Conservation (phyloP, 2,888 invertebrate species). For the Caenorhabditis sp. region DNA sequence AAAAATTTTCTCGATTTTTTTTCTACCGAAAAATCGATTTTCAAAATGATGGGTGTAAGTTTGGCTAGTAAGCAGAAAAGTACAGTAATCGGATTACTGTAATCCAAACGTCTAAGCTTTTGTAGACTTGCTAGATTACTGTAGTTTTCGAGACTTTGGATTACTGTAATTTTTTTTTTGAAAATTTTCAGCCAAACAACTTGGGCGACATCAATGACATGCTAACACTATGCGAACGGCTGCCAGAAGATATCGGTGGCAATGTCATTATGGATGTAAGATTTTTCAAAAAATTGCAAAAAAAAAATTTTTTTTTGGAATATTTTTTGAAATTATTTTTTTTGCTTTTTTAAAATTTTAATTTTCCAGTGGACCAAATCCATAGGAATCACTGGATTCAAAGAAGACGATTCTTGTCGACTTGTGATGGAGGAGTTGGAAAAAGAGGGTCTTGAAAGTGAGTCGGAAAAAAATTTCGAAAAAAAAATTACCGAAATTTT, state of each 20-base stretch:
- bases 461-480: background rate
- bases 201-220: slow-evolving; percentile 13
- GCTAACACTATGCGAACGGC: slow-evolving; percentile 9
- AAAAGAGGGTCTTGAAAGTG: slow-evolving; percentile 15
- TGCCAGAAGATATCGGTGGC: background rate
- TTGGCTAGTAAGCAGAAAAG: too few species aligned
- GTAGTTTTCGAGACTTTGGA: too few species aligned
- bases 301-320: too few species aligned
- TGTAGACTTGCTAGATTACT: too few species aligned
- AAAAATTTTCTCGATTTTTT: too few species aligned
- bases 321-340: background rate
- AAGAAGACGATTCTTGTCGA: background rate
- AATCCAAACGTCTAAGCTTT: too few species aligned
- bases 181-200: slow-evolving; percentile 12
- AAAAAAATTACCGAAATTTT: too few species aligned
- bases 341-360: too few species aligned
- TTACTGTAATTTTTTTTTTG: too few species aligned
- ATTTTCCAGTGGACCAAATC: slow-evolving; percentile 9
- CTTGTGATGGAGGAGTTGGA: slow-evolving; percentile 10
- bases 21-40: too few species aligned
- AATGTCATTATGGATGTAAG: background rate
- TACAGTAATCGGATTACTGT: too few species aligned
- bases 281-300: background rate
- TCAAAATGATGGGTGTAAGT: too few species aligned
- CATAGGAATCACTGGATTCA: slow-evolving; percentile 1